These are phyloP conservation scores for Meriones unguiculatus DNA, from an alignment of 2,113 vertebrate genomes.

Conservation along the genomic window DNA sequence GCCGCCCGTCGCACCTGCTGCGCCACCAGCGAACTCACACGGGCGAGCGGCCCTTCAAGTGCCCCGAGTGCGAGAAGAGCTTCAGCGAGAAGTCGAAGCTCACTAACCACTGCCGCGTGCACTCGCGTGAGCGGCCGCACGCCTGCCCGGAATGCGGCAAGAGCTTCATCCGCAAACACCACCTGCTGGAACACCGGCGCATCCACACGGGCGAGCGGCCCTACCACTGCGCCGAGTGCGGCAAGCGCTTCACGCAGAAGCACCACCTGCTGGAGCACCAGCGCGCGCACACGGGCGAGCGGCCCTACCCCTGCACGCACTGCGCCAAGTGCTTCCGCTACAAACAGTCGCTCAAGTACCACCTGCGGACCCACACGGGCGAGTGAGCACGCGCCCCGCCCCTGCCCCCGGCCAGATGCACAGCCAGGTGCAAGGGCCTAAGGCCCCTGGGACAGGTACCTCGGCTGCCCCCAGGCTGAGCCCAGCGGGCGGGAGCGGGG, in stretches of 20 bases:
- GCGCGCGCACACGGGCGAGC: slow-evolving; percentile 89
- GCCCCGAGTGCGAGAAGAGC: slow-evolving; percentile 90
- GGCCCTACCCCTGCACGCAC: slow-evolving; percentile 90
- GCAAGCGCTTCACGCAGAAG: slow-evolving; percentile 91
- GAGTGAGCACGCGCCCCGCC: slow-evolving; percentile 78
- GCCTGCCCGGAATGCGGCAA: slow-evolving; percentile 89
- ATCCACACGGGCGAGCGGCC: slow-evolving; percentile 90
- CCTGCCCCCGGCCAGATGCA: not conserved
- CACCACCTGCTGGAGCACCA: slow-evolving; percentile 90
- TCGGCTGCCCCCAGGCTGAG: not conserved
- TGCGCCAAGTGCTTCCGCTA: slow-evolving; percentile 92
- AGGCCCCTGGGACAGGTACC: not conserved
- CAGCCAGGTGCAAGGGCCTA: not conserved
- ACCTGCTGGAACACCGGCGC: slow-evolving; percentile 90
- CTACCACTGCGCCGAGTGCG: slow-evolving; percentile 90
- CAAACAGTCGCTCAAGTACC: slow-evolving; percentile 91
- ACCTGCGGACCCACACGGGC: slow-evolving; percentile 90
- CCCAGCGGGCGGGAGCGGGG: not conserved
- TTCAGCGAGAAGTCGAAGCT: slow-evolving; percentile 91
- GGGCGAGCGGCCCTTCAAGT: slow-evolving; percentile 89
- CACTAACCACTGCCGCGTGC: slow-evolving; percentile 90
- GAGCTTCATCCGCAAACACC: slow-evolving; percentile 90
- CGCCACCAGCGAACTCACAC: slow-evolving; percentile 91
- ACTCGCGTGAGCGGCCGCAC: slow-evolving; percentile 89
- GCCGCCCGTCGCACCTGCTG: slow-evolving; percentile 89